Evolutionary conservation across 1,140 invertebrate genomes (phyloP), one percentile per base, ranked within the genome.

Genomic region (Eumaeus atala): DNA sequence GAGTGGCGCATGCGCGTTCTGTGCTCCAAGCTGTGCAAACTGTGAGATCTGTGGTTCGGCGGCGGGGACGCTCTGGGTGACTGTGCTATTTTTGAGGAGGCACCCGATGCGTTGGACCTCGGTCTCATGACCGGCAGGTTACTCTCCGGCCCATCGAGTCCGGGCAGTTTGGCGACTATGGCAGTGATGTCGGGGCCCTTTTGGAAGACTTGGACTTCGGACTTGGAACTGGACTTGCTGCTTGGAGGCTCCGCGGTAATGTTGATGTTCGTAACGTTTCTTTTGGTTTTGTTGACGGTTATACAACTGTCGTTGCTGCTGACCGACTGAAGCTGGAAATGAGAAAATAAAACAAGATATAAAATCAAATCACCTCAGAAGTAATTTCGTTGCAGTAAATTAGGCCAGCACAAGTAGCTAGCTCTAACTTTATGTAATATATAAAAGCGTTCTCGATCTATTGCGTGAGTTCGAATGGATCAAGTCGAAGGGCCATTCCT

Each of bases 191-290:
- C 88, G 8, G 86, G 85, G 1, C 84, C 87, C 59, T 88, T 88
- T 59, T 87, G 86, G 61, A 92, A 93, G 9, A 93, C 91, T 76
- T 93, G 88, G 9, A 90, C 78, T 51, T 90, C 89, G 3, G 88
- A 80, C 60, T 87, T 81, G 10, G 77, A 64, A 51, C 70, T 71
- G 35, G 59, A 59, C 51, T 67, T 77, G 44, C n/a, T 12, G n/a
- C 7, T 14, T 9, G 62, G 72, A 3, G 85, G 80, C 52, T 87
- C 85, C 4, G 83, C 72, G 1, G 84, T 89, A 47, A 90, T 91
- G 64, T 87, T 91, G 48, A 91, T 90, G 66, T 90, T 90, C 16
- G 90, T 90, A 1, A 90, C 87, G 66, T 90, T 90, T 65, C 89
- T 89, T 64, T 87, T 84, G 12, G 74, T 86, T 52, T 89, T 88